A percentile compares a stretch with the other conserved stretches of the same genome.
Conservation (phyloP, 2,797 vertebrate genomes). For the Sardinella longiceps region DNA sequence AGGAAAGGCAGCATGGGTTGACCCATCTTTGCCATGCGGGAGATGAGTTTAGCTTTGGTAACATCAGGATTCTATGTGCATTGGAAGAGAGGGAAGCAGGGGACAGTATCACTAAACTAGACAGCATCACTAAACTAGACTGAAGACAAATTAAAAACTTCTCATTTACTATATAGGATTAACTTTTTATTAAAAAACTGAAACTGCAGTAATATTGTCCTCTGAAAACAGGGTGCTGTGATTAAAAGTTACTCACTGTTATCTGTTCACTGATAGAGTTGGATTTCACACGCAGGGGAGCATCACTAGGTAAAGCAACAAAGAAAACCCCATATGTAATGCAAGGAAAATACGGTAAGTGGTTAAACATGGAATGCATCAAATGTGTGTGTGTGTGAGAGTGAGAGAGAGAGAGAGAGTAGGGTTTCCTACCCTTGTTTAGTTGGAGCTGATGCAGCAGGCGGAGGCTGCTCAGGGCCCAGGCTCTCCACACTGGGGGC, state of each 20-base stretch:
- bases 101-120: background rate
- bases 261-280: slow-evolving; percentile 91
- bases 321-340: background rate
- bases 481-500: slow-evolving; percentile 78
- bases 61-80: slow-evolving; percentile 83
- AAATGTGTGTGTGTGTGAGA: slow-evolving; percentile 5
- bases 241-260: slow-evolving; percentile 69
- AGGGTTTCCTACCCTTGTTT: slow-evolving; percentile 79
- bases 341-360: background rate
- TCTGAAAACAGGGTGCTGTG: background rate
- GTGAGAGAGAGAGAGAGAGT: background rate
- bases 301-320: slow-evolving; percentile 77
- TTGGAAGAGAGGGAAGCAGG: background rate
- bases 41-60: slow-evolving; percentile 95
- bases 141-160: background rate
- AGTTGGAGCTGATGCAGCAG: slow-evolving; percentile 65
- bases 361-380: background rate
- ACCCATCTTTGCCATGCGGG: slow-evolving; percentile 98
- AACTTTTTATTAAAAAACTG: too few relatives aligned
- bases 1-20: slow-evolving; percentile 96
- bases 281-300: slow-evolving; percentile 83
- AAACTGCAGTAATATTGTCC: background rate
- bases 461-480: slow-evolving; percentile 70
- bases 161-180: too few relatives aligned
- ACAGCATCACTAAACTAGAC: background rate